Percentiles rank a stretch among this genome's conserved stretches.
These are phyloP conservation scores for Eidolon helvum DNA, from an alignment of 2,113 vertebrate genomes.

Conservation along the genomic window DNA sequence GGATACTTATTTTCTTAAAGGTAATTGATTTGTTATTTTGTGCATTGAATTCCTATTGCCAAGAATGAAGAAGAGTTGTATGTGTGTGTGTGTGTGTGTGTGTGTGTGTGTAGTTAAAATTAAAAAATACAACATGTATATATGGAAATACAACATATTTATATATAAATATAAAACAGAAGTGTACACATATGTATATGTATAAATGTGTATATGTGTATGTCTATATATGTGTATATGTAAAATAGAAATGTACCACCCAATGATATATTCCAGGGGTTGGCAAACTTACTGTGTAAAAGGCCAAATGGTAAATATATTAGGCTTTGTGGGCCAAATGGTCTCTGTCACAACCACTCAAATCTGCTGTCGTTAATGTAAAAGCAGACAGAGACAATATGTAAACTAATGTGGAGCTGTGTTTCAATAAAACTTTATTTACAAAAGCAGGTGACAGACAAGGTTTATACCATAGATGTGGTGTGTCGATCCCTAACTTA, in stretches of 20 bases:
- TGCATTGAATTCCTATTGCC: neutral
- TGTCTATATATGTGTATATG: neutral
- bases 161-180: too few relatives aligned
- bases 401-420: neutral
- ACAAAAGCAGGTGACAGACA: neutral
- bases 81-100: neutral
- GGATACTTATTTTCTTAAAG: conserved; percentile 10
- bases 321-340: neutral
- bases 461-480: neutral
- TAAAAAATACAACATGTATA: neutral
- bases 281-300: neutral
- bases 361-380: neutral
- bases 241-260: neutral
- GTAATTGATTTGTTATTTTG: conserved; percentile 31
- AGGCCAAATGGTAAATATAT: neutral
- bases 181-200: neutral
- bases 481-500: neutral
- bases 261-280: neutral
- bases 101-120: too few relatives aligned
- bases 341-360: neutral
- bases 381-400: neutral
- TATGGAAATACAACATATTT: neutral
- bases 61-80: neutral
- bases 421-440: conserved; percentile 32
- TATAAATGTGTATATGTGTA: neutral